phyloP scores from a whole-genome alignment of 30 jellyfish, hydroid and myxozoan genomes.

The Rhopilema esculentum region DNA sequence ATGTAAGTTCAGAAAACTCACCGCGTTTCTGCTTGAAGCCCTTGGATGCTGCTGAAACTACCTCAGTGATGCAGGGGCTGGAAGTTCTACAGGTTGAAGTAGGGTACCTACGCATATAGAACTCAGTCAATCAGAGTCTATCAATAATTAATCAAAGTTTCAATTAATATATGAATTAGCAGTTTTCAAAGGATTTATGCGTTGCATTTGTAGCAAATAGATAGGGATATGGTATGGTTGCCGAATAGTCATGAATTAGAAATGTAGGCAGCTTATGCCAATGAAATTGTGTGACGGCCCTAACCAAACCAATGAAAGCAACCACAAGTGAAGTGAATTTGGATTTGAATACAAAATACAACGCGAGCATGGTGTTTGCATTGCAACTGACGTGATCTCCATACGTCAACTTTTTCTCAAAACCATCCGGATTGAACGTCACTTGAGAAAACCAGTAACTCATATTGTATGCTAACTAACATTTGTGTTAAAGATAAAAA shows the following conservation, averaged over 20 bases:
- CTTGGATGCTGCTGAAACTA: not conserved
- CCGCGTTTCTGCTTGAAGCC: not conserved
- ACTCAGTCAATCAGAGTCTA: not conserved
- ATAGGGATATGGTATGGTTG: not conserved
- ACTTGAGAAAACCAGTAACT: too few species aligned
- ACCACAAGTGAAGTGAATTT: not conserved
- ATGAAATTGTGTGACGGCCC: not conserved
- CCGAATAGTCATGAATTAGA: not conserved
- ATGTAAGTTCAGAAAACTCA: not conserved
- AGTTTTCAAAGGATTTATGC: not conserved
- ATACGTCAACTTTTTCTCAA: not conserved
- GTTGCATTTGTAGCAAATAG: not conserved
- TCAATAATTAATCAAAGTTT: too few species aligned
- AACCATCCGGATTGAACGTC: not conserved
- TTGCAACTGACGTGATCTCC: not conserved
- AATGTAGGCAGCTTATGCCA: not conserved
- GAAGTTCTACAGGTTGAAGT: not conserved
- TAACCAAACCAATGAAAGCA: not conserved
- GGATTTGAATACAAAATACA: not conserved
- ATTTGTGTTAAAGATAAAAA: too few species aligned
- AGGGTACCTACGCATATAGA: not conserved
- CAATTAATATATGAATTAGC: not conserved
- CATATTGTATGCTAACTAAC: too few species aligned
- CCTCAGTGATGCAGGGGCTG: not conserved
- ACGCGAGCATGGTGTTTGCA: not conserved